Percentiles rank a stretch among this genome's conserved stretches.
These are phyloP conservation scores for Altica lythri DNA, from an alignment of 2,888 invertebrate genomes.

Conservation along the genomic window DNA sequence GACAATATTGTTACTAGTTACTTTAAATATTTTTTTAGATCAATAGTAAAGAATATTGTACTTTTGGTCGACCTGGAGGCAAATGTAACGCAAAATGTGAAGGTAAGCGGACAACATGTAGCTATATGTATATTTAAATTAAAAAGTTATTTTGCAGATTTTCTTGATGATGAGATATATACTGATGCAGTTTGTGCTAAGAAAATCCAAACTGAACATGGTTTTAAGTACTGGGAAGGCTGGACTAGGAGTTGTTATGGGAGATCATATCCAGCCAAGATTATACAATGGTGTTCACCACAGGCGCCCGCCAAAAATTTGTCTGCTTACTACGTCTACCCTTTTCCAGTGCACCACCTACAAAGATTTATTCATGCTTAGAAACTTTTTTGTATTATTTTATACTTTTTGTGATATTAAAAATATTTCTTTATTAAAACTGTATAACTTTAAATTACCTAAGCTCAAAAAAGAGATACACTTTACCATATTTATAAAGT, in stretches of 20 bases:
- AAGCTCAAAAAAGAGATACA: too few relatives aligned
- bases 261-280: conserved; percentile 36
- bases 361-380: too few relatives aligned
- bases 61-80: conserved; percentile 67
- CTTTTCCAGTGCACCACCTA: too few relatives aligned
- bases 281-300: conserved; percentile 24
- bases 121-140: neutral
- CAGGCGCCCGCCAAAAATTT: too few relatives aligned
- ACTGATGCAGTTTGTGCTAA: conserved; percentile 71
- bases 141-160: conserved; percentile 56
- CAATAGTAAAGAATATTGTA: conserved; percentile 72
- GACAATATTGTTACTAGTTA: neutral
- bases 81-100: conserved; percentile 73
- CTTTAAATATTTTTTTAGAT: conserved; percentile 61
- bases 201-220: conserved; percentile 63
- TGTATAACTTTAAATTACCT: too few relatives aligned
- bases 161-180: conserved; percentile 67
- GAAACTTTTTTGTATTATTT: too few relatives aligned
- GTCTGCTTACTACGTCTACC: too few relatives aligned
- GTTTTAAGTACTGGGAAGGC: conserved; percentile 65
- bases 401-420: too few relatives aligned
- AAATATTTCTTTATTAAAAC: too few relatives aligned
- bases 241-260: conserved; percentile 54
- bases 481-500: too few relatives aligned
- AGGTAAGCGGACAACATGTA: conserved; percentile 58